These are phyloP conservation scores for Melanerpes formicivorus DNA, from an alignment of 2,113 vertebrate species.

Conservation along the genomic window DNA sequence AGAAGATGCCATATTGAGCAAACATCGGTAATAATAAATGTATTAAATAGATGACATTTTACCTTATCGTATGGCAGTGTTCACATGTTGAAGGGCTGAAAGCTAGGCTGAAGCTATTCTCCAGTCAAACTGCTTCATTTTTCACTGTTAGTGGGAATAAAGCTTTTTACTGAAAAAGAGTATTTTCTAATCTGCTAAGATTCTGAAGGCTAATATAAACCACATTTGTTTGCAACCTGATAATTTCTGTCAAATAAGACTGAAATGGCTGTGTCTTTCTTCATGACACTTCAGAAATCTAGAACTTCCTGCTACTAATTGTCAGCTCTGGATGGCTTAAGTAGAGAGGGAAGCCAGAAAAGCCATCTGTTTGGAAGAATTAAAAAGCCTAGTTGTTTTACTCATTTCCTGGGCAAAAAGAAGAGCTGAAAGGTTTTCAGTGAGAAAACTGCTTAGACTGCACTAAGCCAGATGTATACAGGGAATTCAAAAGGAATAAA, in stretches of 20 bases:
- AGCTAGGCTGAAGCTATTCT: neutral
- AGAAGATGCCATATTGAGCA: neutral
- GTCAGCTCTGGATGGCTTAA: slow-evolving; percentile 52
- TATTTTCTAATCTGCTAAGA: neutral
- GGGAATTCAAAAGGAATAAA: slow-evolving; percentile 37
- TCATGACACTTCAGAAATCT: slow-evolving; percentile 12
- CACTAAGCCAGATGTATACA: slow-evolving; percentile 60
- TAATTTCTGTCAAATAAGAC: neutral
- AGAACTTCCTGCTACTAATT: slow-evolving; percentile 59
- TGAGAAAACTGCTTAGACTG: slow-evolving; percentile 69
- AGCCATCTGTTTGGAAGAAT: slow-evolving; percentile 70
- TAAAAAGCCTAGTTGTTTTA: slow-evolving; percentile 69
- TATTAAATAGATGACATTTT: neutral
- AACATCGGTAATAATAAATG: neutral
- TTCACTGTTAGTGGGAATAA: neutral
- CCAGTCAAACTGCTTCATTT: neutral
- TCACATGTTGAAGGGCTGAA: neutral
- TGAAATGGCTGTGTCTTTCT: neutral
- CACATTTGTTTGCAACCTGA: neutral
- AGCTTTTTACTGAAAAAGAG: neutral
- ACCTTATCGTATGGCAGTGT: neutral
- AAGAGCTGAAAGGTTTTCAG: slow-evolving; percentile 70
- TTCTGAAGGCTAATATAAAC: neutral
- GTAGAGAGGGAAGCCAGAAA: slow-evolving; percentile 60
- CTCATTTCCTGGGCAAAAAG: slow-evolving; percentile 69